Conservation (phyloP, 2,797 vertebrate genomes). For the Champsocephalus esox region DNA sequence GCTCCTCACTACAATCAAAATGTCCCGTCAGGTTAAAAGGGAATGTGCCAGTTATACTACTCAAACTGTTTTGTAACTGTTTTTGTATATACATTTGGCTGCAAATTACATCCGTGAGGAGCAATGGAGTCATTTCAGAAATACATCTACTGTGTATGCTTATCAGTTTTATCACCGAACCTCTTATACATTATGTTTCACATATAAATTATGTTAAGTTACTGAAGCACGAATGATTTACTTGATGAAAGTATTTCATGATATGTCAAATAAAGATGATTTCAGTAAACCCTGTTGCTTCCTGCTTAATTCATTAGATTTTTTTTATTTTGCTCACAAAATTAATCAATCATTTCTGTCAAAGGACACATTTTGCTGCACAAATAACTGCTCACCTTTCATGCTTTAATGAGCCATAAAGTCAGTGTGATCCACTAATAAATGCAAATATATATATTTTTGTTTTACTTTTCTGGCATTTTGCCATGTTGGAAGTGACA, state of each 20-base stretch:
- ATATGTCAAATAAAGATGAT: conserved; percentile 70
- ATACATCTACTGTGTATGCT: not conserved
- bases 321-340: not conserved
- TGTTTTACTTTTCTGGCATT: not conserved
- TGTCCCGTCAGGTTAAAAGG: conserved; percentile 8
- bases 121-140: conserved; percentile 3
- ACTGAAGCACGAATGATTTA: conserved; percentile 36
- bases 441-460: not conserved
- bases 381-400: not conserved
- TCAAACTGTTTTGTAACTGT: not conserved
- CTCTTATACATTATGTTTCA: conserved; percentile 7
- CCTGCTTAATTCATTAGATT: not conserved
- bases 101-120: not conserved
- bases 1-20: conserved; percentile 25
- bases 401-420: not conserved
- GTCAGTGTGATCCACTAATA: not conserved
- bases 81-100: not conserved
- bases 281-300: conserved; percentile 39
- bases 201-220: conserved; percentile 25
- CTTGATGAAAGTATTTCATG: conserved; percentile 37
- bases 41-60: not conserved
- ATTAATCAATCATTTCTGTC: not conserved
- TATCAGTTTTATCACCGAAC: conserved; percentile 27
- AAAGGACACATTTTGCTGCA: not conserved
- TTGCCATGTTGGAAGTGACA: not conserved